Conservation (phyloP, 2,113 vertebrate species). For the Gymnorhina tibicen region DNA sequence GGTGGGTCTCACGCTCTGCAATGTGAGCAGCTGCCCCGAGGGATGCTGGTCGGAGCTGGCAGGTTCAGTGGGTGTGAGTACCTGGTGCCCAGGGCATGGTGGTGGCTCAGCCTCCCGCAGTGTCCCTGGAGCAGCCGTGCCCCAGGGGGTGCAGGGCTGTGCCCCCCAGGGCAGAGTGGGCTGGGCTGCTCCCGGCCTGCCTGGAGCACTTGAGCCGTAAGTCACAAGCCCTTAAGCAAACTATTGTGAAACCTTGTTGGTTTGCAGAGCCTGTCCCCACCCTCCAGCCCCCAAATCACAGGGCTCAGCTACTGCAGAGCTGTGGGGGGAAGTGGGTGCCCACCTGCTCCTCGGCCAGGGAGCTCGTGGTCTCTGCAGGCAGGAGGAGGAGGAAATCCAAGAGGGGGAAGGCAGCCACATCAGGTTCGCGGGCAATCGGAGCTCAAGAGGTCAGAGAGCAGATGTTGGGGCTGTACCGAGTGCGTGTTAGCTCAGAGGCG, state of each 20-base stretch:
- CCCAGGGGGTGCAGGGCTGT: not conserved
- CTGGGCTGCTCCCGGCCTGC: not conserved
- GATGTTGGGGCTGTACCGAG: not conserved
- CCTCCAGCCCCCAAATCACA: not conserved
- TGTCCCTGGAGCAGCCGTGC: not conserved
- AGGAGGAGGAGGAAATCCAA: constrained; percentile 11
- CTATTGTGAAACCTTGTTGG: constrained; percentile 9
- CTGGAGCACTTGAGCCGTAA: not conserved
- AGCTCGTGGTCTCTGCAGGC: not conserved
- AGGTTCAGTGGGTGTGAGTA: fast-evolving
- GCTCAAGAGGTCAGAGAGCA: constrained; percentile 52
- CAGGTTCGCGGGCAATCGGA: not conserved
- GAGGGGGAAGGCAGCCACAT: not conserved
- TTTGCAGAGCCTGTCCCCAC: not conserved
- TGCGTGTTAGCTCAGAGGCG: not conserved
- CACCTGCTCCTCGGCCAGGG: not conserved
- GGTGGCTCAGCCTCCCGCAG: not conserved
- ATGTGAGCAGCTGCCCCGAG: not conserved
- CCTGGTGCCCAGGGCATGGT: fast-evolving
- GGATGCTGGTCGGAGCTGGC: not conserved
- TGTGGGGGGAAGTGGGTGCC: not conserved
- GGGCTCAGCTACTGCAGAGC: not conserved
- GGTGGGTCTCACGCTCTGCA: fast-evolving
- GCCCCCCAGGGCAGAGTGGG: fast-evolving
- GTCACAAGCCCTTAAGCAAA: constrained; percentile 44